Conservation (phyloP, 2,113 vertebrate species). For the Oryzias celebensis region DNA sequence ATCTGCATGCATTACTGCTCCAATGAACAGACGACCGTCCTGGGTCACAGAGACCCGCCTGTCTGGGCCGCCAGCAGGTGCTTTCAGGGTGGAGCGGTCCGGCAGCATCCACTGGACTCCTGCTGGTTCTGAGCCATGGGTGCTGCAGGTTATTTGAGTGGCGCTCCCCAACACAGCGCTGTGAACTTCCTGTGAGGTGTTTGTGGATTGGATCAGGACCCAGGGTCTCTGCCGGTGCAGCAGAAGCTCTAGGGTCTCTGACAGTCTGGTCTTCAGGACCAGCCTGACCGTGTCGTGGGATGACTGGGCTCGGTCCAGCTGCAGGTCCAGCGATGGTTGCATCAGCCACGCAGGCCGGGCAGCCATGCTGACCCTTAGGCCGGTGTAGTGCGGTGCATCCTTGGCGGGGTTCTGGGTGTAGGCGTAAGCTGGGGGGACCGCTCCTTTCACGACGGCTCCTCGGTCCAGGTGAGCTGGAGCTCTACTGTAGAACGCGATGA, state of each 20-base stretch:
- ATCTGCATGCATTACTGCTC: constrained; percentile 69
- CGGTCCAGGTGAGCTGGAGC: constrained; percentile 83
- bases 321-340: constrained; percentile 81
- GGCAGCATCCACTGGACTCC: constrained; percentile 83
- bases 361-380: constrained; percentile 78
- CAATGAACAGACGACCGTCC: constrained; percentile 78
- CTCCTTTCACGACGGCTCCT: constrained; percentile 62
- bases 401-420: constrained; percentile 83
- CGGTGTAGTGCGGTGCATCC: constrained; percentile 87
- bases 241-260: constrained; percentile 58
- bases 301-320: constrained; percentile 83
- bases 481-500: constrained; percentile 91
- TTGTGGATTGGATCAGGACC: constrained; percentile 83
- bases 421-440: constrained; percentile 67
- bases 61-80: constrained; percentile 64
- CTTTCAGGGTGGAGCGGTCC: constrained; percentile 77
- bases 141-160: constrained; percentile 76
- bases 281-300: constrained; percentile 79
- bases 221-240: constrained; percentile 68
- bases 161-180: constrained; percentile 75
- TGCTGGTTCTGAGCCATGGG: constrained; percentile 79
- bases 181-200: constrained; percentile 41
- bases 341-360: constrained; percentile 85
- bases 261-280: constrained; percentile 65
- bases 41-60: constrained; percentile 76